A percentile compares a stretch with the other conserved stretches of the same genome.
Evolutionary conservation across 2,888 invertebrate species (phyloP).

Genomic region (Meteorus colon): DNA sequence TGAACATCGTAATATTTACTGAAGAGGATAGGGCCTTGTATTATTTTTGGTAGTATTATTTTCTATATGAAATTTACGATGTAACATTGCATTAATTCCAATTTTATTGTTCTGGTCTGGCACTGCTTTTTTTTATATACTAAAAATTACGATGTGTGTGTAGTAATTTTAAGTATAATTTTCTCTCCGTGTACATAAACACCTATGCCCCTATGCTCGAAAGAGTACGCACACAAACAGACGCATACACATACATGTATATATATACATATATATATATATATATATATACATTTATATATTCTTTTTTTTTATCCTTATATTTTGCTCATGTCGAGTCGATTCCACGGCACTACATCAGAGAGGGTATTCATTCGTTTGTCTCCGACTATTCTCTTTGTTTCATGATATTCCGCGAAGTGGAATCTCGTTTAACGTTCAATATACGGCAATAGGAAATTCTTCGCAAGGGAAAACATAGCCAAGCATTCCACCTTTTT

Average conservation of each 20-base stretch:
- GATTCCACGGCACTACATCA: constrained; percentile 19
- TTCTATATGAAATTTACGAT: no score
- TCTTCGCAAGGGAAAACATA: constrained; percentile 20
- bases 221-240: no score
- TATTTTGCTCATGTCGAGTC: constrained; percentile 18
- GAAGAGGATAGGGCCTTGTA: no score
- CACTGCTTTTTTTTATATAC: no score
- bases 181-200: no score
- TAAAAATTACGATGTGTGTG: no score
- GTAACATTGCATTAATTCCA: no score
- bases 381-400: constrained; percentile 20
- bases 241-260: not conserved
- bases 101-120: no score
- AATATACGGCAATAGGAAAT: constrained; percentile 18
- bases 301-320: not conserved
- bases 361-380: constrained; percentile 14
- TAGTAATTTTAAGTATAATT: no score
- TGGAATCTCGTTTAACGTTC: constrained; percentile 26
- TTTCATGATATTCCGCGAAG: constrained; percentile 24
- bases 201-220: no score
- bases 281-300: not conserved
- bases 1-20: no score
- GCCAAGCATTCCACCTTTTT: constrained; percentile 8
- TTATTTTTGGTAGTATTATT: no score
- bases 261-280: not conserved